Evolutionary conservation across 2,113 vertebrate genomes (phyloP).

Genomic region (Callocephalon fimbriatum): DNA sequence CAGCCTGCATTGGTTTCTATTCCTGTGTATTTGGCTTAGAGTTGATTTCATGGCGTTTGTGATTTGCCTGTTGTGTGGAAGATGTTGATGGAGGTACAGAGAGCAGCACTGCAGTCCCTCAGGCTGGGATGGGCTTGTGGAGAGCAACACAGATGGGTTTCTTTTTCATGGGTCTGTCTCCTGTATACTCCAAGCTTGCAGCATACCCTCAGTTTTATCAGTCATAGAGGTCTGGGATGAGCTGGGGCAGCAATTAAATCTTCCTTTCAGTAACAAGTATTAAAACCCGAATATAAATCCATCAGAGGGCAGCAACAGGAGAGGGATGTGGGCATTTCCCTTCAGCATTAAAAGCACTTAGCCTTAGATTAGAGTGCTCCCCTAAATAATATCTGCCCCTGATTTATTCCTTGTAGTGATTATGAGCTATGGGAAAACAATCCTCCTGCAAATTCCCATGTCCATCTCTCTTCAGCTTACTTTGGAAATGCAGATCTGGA

Average conservation of each 20-base stretch:
- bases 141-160: background rate
- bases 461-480: background rate
- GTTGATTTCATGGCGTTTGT: background rate
- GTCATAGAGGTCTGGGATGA: background rate
- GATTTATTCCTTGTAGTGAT: slow-evolving; percentile 33
- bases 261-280: background rate
- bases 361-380: background rate
- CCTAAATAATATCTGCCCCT: background rate
- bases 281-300: slow-evolving; percentile 26
- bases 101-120: background rate
- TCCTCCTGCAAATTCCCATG: background rate
- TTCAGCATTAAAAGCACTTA: slow-evolving; percentile 12
- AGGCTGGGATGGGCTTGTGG: fast-evolving
- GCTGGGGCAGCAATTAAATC: background rate
- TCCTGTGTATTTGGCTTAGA: background rate
- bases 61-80: background rate
- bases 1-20: background rate
- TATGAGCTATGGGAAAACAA: background rate
- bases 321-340: background rate
- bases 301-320: background rate
- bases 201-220: background rate
- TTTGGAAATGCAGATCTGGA: background rate
- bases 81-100: background rate
- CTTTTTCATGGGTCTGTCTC: background rate
- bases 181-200: background rate